Evolutionary conservation across 2,888 invertebrate genomes (phyloP), one percentile per base, ranked within the genome.

Genomic region (Tyria jacobaeae): DNA sequence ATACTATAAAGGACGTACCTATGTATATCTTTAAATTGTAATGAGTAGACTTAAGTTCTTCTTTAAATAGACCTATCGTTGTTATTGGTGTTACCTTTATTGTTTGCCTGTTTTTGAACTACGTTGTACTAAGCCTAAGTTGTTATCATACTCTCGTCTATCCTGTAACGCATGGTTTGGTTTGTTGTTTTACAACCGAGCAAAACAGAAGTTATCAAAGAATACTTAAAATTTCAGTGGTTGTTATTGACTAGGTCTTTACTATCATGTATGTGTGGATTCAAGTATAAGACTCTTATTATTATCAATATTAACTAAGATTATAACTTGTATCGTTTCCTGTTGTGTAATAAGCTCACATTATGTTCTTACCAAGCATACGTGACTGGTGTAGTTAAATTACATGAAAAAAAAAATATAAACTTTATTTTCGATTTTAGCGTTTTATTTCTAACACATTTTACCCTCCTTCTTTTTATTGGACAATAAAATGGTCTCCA

Each of bases 341-440:
- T 44, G 14, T 44, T 55, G 31, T 31, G 44, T 55, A 6, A 31
- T 17, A 41, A 31, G 17, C 54, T 15, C 31, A 27, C 55, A 31
- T 31, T 54, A 54, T 55, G 56, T 48, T 48, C 24, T 31, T 34
- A 56, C 48, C 35, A 48, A 34, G 56, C 48, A 48, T 48, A 56
- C 56, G 56, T 56, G 56, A 34, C 56, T 56, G 25, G 39, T 53
- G 47, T 56, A 56, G 35, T n/a, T 35, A 35, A 51, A 17, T 34
- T 34, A 48, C 35, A 35, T 56, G 34, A 48, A 56, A 48, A 48
- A n/a, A 51, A 34, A 49, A 21, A 44, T 12, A 2, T 15, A 21
- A 44, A 44, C n/a, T 21, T 14, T 7, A 44, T 21, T 21, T 1
- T 21, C 14, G 15, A 44, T 21, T 21, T 1, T 15, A 4, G 21